These are phyloP conservation scores for Asbolus verrucosus DNA, from an alignment of 1,140 invertebrate genomes.

Conservation along the genomic window DNA sequence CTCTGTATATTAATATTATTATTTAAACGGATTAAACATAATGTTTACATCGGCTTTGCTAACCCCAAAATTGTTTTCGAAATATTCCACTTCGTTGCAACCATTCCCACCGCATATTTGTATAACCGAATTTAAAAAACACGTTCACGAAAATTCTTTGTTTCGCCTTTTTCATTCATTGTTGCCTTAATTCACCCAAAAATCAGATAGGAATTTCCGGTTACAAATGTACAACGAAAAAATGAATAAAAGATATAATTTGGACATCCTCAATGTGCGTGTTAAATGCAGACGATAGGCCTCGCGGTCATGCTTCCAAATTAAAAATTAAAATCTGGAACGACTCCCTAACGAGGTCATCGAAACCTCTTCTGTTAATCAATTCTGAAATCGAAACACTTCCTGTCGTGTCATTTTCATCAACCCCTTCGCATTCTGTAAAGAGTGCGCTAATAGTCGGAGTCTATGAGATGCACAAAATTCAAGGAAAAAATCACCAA, in stretches of 20 bases:
- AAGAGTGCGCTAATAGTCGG: no score
- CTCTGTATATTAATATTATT: no score
- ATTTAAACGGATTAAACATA: no score
- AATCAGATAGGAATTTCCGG: neutral
- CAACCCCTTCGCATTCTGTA: no score
- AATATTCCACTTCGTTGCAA: neutral
- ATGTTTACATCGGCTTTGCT: no score
- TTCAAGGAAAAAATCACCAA: neutral
- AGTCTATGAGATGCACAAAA: no score
- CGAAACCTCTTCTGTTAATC: neutral
- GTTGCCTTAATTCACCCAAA: neutral
- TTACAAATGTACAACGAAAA: neutral
- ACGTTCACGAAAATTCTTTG: neutral
- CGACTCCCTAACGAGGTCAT: slow-evolving; percentile 2
- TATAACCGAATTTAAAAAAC: no score
- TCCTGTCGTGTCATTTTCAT: neutral
- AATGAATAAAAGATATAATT: slow-evolving; percentile 6
- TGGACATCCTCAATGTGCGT: neutral
- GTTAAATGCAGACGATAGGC: neutral
- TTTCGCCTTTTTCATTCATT: no score
- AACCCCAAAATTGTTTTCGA: neutral
- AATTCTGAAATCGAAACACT: neutral
- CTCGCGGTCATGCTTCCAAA: neutral
- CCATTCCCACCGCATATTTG: no score
- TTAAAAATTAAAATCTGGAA: slow-evolving; percentile 8